Evolutionary conservation across 2,797 vertebrate genomes (phyloP).

Genomic region (Kryptolebias ocellatus): DNA sequence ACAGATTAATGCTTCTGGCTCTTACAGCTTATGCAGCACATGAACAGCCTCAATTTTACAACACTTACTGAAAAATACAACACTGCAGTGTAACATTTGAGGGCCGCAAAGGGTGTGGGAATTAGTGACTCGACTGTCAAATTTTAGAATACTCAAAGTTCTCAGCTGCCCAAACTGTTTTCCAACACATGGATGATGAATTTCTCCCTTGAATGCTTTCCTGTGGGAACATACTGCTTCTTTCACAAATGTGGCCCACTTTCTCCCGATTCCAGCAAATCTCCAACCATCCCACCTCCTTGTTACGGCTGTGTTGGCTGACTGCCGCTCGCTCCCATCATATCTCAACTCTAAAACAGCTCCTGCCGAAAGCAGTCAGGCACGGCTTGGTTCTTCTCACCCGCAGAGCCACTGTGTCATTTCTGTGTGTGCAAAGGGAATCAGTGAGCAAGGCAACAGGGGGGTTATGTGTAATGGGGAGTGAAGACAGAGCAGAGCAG

Average conservation of each 20-base stretch:
- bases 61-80: constrained; percentile 5
- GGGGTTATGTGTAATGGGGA: constrained; percentile 63
- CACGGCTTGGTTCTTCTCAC: constrained; percentile 53
- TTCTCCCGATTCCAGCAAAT: constrained; percentile 45
- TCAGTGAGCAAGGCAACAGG: constrained; percentile 51
- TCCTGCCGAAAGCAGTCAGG: constrained; percentile 44
- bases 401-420: constrained; percentile 57
- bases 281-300: constrained; percentile 43
- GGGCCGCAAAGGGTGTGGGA: not conserved
- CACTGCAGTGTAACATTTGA: constrained; percentile 7
- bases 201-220: constrained; percentile 26
- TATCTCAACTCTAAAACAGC: constrained; percentile 45
- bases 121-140: constrained; percentile 5
- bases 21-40: not conserved
- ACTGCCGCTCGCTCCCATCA: constrained; percentile 47
- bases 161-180: constrained; percentile 17
- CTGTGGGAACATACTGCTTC: constrained; percentile 42
- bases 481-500: constrained; percentile 47
- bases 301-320: constrained; percentile 24
- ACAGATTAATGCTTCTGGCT: constrained; percentile 6
- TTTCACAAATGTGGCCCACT: constrained; percentile 31
- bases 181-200: constrained; percentile 34
- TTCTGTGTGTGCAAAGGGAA: constrained; percentile 47
- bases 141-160: constrained; percentile 4
- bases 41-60: constrained; percentile 5